A percentile compares a stretch with the other conserved stretches of the same genome.
phyloP scores from a whole-genome alignment of 1,140 invertebrate species.

The Drosophila lacteicornis region DNA sequence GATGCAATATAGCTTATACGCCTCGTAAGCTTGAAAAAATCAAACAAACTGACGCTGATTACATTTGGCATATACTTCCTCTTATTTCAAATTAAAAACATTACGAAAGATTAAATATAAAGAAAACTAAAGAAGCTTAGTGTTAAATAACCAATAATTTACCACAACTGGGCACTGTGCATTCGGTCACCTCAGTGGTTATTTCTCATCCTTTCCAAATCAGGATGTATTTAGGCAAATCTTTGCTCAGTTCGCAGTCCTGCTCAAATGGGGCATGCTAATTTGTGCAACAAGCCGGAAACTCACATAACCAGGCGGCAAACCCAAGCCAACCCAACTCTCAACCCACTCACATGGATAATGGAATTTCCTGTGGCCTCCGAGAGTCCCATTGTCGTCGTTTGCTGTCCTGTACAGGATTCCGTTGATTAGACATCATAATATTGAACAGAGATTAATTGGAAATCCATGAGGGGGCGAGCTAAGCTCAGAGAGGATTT shows the following conservation, averaged over 20 bases:
- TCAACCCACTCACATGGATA: slow-evolving; percentile 24
- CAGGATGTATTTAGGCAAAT: slow-evolving; percentile 62
- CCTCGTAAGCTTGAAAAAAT: background rate
- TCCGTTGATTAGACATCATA: slow-evolving; percentile 60
- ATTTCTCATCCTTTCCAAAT: slow-evolving; percentile 29
- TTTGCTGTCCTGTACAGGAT: slow-evolving; percentile 26
- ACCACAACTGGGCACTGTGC: background rate
- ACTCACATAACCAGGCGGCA: slow-evolving; percentile 51
- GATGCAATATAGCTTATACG: slow-evolving; percentile 4
- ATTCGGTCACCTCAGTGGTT: background rate
- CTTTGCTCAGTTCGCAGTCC: slow-evolving; percentile 47
- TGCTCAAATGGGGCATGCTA: slow-evolving; percentile 67
- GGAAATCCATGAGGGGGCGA: slow-evolving; percentile 23
- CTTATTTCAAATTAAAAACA: no score
- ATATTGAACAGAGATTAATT: slow-evolving; percentile 60
- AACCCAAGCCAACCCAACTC: slow-evolving; percentile 11
- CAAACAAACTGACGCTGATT: no score
- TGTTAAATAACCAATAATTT: background rate
- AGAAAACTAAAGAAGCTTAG: background rate
- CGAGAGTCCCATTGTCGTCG: slow-evolving; percentile 33
- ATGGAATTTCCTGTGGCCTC: slow-evolving; percentile 42
- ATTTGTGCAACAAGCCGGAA: slow-evolving; percentile 77
- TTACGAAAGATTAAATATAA: background rate
- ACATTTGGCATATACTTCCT: no score
- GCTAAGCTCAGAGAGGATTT: slow-evolving; percentile 9